These are phyloP conservation scores for Phocoena sinus DNA, from an alignment of 2,113 vertebrate genomes.

Conservation along the genomic window DNA sequence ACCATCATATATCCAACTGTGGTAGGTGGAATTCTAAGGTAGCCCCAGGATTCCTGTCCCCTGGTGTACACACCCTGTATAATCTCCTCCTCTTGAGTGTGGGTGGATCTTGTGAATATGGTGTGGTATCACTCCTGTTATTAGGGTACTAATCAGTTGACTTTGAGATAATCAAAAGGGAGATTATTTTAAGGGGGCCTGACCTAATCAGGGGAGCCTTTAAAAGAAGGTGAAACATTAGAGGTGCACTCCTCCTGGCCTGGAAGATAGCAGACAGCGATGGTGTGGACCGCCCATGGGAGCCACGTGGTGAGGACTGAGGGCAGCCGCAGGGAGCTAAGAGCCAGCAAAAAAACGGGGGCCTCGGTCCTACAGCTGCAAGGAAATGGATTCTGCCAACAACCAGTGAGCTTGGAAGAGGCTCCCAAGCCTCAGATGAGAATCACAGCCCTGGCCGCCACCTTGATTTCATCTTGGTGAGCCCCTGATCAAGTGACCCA, in stretches of 20 bases:
- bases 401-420: conserved; percentile 40
- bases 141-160: neutral
- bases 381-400: conserved; percentile 60
- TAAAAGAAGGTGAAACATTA: neutral
- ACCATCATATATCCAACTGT: neutral
- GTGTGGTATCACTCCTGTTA: neutral
- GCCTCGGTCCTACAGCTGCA: conserved; percentile 54
- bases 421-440: neutral
- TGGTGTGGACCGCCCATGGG: neutral
- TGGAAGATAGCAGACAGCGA: neutral
- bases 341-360: conserved; percentile 15
- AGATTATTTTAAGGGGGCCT: neutral
- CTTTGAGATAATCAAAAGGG: neutral
- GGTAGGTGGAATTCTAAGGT: neutral
- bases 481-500: neutral
- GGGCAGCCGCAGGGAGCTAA: neutral
- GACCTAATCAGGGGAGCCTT: neutral
- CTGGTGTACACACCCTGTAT: neutral
- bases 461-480: conserved; percentile 23
- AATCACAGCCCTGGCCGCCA: conserved; percentile 14
- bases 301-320: neutral
- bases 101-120: neutral
- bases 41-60: neutral
- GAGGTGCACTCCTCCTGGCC: neutral
- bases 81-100: neutral